Percentiles rank a stretch among this genome's conserved stretches.
Conservation (phyloP, 2,797 vertebrate genomes). For the Fistularia tabacaria region DNA sequence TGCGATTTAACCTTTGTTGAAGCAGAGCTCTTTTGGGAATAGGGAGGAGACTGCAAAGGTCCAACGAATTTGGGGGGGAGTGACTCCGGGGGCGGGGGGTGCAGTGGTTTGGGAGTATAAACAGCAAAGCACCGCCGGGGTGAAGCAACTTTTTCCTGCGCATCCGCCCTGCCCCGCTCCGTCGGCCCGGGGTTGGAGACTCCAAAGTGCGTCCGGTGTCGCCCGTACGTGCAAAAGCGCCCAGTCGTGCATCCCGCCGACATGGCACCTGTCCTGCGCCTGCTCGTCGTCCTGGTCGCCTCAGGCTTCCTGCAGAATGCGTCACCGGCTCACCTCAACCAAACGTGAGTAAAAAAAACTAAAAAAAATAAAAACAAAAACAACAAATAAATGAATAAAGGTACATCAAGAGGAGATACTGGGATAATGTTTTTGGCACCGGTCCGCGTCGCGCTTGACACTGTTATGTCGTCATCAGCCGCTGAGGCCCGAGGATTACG, state of each 20-base stretch:
- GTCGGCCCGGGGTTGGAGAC: too few relatives aligned
- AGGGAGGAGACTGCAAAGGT: slow-evolving; percentile 56
- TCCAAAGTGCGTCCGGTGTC: background rate
- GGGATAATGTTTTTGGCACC: too few relatives aligned
- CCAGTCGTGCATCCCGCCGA: slow-evolving; percentile 19
- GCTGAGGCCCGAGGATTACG: slow-evolving; percentile 20
- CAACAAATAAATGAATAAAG: too few relatives aligned
- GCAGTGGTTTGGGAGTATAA: slow-evolving; percentile 39
- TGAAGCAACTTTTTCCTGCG: background rate
- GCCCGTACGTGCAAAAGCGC: too few relatives aligned
- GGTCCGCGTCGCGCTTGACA: too few relatives aligned
- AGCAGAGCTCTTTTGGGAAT: slow-evolving; percentile 26
- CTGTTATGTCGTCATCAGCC: too few relatives aligned
- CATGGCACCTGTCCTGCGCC: slow-evolving; percentile 50
- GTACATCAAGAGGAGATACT: too few relatives aligned
- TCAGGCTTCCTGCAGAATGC: slow-evolving; percentile 31
- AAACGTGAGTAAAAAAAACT: slow-evolving; percentile 56
- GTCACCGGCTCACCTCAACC: slow-evolving; percentile 33
- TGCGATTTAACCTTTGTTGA: slow-evolving; percentile 36
- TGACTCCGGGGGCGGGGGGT: slow-evolving; percentile 39
- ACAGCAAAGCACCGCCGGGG: slow-evolving; percentile 8
- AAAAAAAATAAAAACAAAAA: too few relatives aligned
- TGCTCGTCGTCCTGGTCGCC: slow-evolving; percentile 18
- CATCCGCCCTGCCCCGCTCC: background rate
- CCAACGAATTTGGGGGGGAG: slow-evolving; percentile 46